Evolutionary conservation across 2,888 invertebrate genomes (phyloP).

Genomic region (Oligia latruncula): DNA sequence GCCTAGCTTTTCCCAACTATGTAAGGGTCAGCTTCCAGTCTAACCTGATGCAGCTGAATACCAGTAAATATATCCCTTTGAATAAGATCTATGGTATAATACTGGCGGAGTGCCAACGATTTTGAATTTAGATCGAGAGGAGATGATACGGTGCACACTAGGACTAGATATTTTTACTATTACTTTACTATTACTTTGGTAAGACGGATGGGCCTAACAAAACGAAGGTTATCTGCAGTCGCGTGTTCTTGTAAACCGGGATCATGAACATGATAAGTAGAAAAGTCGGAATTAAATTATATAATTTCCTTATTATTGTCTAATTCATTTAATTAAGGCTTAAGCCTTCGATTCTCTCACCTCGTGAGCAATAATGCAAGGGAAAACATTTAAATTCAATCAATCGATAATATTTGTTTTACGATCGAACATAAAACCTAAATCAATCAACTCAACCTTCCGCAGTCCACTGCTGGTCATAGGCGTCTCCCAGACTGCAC

Average conservation of each 20-base stretch:
- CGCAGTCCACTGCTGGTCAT: too few species aligned
- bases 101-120: not conserved
- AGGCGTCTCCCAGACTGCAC: too few species aligned
- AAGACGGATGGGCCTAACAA: not conserved
- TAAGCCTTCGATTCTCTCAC: slow-evolving; percentile 33
- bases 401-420: slow-evolving; percentile 1
- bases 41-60: too few species aligned
- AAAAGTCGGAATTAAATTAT: not conserved
- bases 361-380: slow-evolving; percentile 26
- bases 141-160: not conserved
- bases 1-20: too few species aligned
- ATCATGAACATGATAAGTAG: not conserved
- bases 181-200: not conserved
- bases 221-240: not conserved
- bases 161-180: not conserved
- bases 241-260: not conserved
- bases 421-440: not conserved
- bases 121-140: not conserved
- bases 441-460: too few species aligned
- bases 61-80: not conserved
- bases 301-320: not conserved
- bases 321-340: not conserved
- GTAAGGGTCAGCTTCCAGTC: too few species aligned
- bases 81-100: not conserved
- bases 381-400: slow-evolving; percentile 19